Evolutionary conservation across 2,113 vertebrate genomes (phyloP), one percentile per base, ranked within the genome.

Genomic region (Aptenodytes patagonicus): DNA sequence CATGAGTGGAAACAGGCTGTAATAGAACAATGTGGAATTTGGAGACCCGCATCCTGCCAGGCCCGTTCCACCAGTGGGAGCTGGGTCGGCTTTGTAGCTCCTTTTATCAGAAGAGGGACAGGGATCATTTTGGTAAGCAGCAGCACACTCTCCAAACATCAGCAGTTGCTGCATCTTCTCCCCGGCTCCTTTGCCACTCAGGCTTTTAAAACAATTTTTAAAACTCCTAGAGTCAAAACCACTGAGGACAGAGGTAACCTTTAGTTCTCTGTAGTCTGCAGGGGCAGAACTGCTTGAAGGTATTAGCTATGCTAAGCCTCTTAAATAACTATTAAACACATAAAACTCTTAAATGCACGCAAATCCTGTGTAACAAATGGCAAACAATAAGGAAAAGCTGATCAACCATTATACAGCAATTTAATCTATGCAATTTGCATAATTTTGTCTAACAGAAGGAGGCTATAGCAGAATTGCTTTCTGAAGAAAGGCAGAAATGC

Each of bases 321-420:
- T 97, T 97, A 97, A 96, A 95, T 76, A 96, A 95, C 95, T 91
- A 90, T 95, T 97, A 96, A 96, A 95, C 91, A 93, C 86, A 94
- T 96, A 96, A 96, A 97, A 94, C 88, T 93, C 91, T 97, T 97
- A 95, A 96, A 96, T 52, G 82, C 91, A 89, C 36, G 20, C 86
- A 94, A 96, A 96, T 97, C 97, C 94, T 89, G 86, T 86, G 42
- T 95, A 92, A 90, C 96, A 95, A 95, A 94, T 94, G 95, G 91
- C 77, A 89, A 94, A 95, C 94, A 89, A 91, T 87, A 92, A 94
- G 76, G 94, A 93, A 96, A 97, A 96, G 95, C 96, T 96, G 95
- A 91, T 96, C 87, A 93, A 89, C 95, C 61, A 94, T 95, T 89
- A 93, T 76, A 87, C 88, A 95, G 86, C 91, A 87, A 79, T 96